phyloP scores from a whole-genome alignment of 2,888 invertebrate species.

The Melinaea marsaeus region DNA sequence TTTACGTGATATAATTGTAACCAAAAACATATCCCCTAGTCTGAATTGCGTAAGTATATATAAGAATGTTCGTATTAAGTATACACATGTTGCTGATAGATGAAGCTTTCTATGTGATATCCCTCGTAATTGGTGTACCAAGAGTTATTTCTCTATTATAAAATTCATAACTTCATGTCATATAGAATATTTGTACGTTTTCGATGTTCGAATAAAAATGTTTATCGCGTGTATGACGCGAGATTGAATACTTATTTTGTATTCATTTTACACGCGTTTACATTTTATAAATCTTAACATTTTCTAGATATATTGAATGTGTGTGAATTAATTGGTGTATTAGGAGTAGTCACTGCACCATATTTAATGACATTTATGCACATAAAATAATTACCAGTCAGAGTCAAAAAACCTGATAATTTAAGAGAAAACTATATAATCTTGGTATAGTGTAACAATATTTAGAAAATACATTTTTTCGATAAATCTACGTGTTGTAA shows the following conservation, averaged over 20 bases:
- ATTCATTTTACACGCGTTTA: constrained; percentile 59
- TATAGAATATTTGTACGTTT: too few species aligned
- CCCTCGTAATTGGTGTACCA: constrained; percentile 22
- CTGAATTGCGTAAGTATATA: constrained; percentile 54
- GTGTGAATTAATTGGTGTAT: constrained; percentile 28
- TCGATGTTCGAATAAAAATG: constrained; percentile 38
- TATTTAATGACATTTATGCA: constrained; percentile 18
- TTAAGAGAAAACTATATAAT: constrained; percentile 41
- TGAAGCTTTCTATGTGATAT: constrained; percentile 42
- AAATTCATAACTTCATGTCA: too few species aligned
- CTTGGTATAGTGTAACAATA: constrained; percentile 17
- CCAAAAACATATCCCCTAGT: constrained; percentile 73
- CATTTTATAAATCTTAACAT: constrained; percentile 41
- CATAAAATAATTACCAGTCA: constrained; percentile 37
- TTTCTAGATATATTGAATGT: constrained; percentile 14
- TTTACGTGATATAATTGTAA: constrained; percentile 65
- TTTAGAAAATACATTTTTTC: constrained; percentile 20
- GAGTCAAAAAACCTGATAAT: constrained; percentile 68
- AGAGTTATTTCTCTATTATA: constrained; percentile 6
- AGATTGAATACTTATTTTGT: constrained; percentile 56
- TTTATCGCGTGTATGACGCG: constrained; percentile 63
- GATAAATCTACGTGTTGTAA: constrained; percentile 22
- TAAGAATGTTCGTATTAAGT: constrained; percentile 38
- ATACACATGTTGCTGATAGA: constrained; percentile 35
- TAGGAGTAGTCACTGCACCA: constrained; percentile 8